Evolutionary conservation across 2,113 vertebrate species (phyloP).

Genomic region (Eretmodus cyanostictus): DNA sequence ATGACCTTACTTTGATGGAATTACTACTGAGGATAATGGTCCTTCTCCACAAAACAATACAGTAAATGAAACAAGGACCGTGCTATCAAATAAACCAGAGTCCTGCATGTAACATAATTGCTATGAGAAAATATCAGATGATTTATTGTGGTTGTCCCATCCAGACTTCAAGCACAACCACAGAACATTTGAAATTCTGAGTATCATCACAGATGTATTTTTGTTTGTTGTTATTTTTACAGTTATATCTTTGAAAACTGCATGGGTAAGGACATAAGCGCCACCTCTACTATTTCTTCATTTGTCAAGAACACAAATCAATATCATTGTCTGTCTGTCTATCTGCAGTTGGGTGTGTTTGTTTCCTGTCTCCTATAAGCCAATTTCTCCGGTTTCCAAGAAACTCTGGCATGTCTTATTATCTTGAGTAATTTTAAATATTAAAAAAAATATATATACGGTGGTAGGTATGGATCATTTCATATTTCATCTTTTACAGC

Average conservation of each 20-base stretch:
- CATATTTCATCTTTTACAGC: not conserved
- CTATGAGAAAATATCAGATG: not conserved
- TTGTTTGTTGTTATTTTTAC: not conserved
- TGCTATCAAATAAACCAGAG: not conserved
- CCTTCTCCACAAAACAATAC: constrained; percentile 14
- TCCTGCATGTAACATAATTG: not conserved
- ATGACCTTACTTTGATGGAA: constrained; percentile 71
- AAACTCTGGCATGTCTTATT: not conserved
- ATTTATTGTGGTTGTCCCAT: not conserved
- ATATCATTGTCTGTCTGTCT: constrained; percentile 16
- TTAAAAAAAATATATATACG: accelerated
- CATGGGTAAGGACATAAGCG: not conserved
- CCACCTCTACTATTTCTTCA: not conserved
- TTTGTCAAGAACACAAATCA: constrained; percentile 36
- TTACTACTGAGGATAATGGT: constrained; percentile 51
- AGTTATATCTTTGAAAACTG: not conserved
- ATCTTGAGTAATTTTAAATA: not conserved
- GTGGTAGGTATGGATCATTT: not conserved
- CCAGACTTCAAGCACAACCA: not conserved
- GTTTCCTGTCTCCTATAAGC: not conserved
- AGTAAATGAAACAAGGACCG: not conserved
- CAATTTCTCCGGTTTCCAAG: not conserved
- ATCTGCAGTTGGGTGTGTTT: not conserved
- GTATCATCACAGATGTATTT: not conserved
- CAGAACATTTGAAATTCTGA: not conserved